Evolutionary conservation across 2,113 vertebrate species (phyloP).

Genomic region (Falcunculus frontatus): DNA sequence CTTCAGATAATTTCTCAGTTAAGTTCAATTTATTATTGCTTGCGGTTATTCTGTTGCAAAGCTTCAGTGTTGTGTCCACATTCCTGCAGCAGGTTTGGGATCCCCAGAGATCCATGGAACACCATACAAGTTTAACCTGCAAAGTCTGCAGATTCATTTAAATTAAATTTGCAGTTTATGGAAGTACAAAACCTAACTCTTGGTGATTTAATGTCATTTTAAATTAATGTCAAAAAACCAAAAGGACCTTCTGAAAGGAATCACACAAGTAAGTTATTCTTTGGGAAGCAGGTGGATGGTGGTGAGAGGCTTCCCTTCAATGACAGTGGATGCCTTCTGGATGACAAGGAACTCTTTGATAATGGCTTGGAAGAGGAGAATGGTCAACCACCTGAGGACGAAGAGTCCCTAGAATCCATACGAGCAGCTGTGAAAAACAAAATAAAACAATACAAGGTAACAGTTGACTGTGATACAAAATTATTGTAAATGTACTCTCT

Average conservation of each 20-base stretch:
- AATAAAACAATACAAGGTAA: constrained; percentile 81
- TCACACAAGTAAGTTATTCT: not conserved
- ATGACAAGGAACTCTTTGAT: constrained; percentile 90
- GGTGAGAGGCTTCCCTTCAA: constrained; percentile 62
- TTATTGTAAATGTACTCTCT: not conserved
- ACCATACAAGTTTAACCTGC: not conserved
- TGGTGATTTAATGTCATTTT: not conserved
- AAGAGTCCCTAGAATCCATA: constrained; percentile 87
- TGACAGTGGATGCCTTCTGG: constrained; percentile 89
- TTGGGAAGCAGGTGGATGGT: constrained; percentile 32
- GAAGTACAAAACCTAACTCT: fast-evolving
- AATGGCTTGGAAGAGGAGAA: constrained; percentile 75
- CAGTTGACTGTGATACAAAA: not conserved
- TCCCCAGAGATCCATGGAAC: not conserved
- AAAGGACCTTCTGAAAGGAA: not conserved
- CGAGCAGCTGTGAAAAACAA: constrained; percentile 81
- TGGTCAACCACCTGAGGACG: constrained; percentile 61
- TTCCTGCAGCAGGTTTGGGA: not conserved
- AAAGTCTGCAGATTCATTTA: not conserved
- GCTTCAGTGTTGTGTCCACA: not conserved
- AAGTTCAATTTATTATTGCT: not conserved
- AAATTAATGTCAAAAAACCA: not conserved
- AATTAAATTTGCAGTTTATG: not conserved
- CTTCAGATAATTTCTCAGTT: not conserved
- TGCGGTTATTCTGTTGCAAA: not conserved